phyloP scores from a whole-genome alignment of 2,797 vertebrate genomes.

The Malacoraja senta region DNA sequence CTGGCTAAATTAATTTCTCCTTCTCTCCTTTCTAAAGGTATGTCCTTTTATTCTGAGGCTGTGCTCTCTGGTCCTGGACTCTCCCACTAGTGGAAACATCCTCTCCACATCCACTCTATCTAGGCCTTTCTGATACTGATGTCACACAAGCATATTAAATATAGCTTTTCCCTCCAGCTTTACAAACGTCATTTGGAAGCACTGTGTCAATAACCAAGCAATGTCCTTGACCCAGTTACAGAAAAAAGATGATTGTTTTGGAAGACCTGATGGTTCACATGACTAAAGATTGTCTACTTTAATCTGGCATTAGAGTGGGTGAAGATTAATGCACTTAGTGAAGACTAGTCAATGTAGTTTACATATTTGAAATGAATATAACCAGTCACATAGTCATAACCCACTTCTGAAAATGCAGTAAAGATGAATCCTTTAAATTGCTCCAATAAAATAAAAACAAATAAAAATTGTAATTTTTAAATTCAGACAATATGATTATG shows the following conservation, averaged over 20 bases:
- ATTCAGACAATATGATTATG: neutral
- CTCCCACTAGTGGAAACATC: too few relatives aligned
- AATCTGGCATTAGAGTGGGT: neutral
- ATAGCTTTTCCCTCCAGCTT: neutral
- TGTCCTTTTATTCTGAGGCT: too few relatives aligned
- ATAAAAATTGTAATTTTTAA: neutral
- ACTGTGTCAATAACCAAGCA: neutral
- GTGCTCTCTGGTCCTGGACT: too few relatives aligned
- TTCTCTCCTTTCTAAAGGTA: too few relatives aligned
- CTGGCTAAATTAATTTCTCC: too few relatives aligned
- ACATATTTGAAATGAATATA: neutral
- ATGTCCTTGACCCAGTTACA: neutral
- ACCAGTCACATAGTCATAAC: neutral
- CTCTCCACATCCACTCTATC: too few relatives aligned
- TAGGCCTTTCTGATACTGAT: neutral
- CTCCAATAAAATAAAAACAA: neutral
- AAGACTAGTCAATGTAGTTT: neutral
- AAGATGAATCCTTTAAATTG: neutral
- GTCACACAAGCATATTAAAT: neutral
- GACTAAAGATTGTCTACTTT: neutral
- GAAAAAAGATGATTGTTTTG: neutral
- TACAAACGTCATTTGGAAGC: neutral
- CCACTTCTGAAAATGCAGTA: neutral
- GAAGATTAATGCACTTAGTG: neutral
- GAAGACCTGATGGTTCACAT: neutral